Evolutionary conservation across 2,797 vertebrate species (phyloP).

Genomic region (Gadopsis bispinosus): DNA sequence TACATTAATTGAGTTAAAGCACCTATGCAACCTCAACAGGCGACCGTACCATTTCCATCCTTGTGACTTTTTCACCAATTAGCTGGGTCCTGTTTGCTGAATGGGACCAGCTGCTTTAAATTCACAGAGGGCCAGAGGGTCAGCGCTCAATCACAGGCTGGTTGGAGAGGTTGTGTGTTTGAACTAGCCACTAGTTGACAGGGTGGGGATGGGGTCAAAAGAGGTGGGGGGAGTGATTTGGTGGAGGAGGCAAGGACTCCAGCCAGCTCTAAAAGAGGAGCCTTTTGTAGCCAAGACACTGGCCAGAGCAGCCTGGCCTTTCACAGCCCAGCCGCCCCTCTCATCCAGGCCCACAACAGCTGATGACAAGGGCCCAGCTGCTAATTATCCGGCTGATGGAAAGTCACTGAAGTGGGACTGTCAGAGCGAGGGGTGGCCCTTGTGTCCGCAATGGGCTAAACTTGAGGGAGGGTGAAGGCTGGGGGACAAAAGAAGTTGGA

Average conservation of each 20-base stretch:
- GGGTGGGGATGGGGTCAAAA: conserved; percentile 71
- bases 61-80: conserved; percentile 83
- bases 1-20: conserved; percentile 53
- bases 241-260: conserved; percentile 61
- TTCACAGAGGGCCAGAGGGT: conserved; percentile 74
- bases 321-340: conserved; percentile 67
- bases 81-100: conserved; percentile 70
- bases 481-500: conserved; percentile 53
- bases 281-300: conserved; percentile 79
- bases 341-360: conserved; percentile 74
- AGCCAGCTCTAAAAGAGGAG: conserved; percentile 78
- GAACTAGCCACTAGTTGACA: conserved; percentile 78
- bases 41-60: conserved; percentile 51
- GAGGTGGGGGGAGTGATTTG: conserved; percentile 53
- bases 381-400: conserved; percentile 86
- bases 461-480: conserved; percentile 44
- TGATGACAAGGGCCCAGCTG: conserved; percentile 83
- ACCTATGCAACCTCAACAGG: conserved; percentile 44
- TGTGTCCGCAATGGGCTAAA: conserved; percentile 69
- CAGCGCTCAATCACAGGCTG: conserved; percentile 75
- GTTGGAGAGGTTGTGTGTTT: conserved; percentile 77
- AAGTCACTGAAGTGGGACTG: conserved; percentile 83
- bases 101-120: conserved; percentile 73
- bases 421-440: conserved; percentile 75
- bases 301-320: conserved; percentile 73